These are phyloP conservation scores for Aplodontia rufa DNA, from an alignment of 2,113 vertebrate species.

Conservation along the genomic window DNA sequence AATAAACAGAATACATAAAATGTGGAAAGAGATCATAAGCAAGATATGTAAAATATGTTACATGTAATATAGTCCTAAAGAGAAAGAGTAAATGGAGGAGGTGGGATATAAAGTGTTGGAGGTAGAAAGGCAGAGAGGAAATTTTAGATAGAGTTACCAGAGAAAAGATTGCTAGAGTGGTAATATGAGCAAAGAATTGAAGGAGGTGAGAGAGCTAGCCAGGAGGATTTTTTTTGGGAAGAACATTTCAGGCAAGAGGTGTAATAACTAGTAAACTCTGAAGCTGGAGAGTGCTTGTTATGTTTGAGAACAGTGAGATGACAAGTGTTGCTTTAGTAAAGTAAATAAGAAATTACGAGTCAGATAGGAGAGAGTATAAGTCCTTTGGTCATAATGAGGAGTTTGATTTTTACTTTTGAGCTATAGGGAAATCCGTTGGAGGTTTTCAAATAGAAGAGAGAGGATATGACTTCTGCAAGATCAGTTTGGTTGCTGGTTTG, in stretches of 20 bases:
- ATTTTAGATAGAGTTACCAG: background rate
- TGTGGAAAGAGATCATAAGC: background rate
- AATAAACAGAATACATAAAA: background rate
- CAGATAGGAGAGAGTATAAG: background rate
- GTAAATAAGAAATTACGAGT: background rate
- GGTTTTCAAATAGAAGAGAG: background rate
- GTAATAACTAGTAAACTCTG: background rate
- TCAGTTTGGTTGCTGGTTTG: background rate
- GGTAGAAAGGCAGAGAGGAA: background rate
- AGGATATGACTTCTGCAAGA: background rate
- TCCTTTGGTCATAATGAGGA: background rate
- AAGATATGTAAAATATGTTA: background rate
- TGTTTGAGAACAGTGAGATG: background rate
- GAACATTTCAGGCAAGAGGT: background rate
- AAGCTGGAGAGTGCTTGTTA: background rate
- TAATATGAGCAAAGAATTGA: background rate
- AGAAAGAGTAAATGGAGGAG: background rate
- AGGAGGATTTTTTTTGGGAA: background rate
- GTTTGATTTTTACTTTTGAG: background rate
- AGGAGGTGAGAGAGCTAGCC: background rate
- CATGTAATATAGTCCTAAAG: background rate
- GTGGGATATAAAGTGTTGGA: background rate
- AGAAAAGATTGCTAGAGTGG: background rate
- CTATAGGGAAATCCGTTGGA: background rate
- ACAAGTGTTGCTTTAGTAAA: background rate